Conservation (phyloP, 2,888 invertebrate species). For the Ichneumon xanthorius region DNA sequence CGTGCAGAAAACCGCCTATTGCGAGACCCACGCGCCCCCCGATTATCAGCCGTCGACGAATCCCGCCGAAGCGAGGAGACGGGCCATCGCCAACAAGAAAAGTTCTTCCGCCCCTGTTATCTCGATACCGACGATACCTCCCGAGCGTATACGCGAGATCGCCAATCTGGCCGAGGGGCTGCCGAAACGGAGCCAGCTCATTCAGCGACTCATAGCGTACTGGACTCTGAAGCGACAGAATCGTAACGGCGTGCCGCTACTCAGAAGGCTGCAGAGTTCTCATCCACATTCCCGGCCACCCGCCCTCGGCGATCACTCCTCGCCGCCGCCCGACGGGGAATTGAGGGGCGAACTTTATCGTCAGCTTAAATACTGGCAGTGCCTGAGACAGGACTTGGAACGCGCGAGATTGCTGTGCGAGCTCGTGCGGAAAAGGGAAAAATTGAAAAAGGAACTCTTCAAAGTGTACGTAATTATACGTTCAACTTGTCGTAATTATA, state of each 20-base stretch:
- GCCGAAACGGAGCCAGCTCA: slow-evolving; percentile 93
- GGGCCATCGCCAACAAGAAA: slow-evolving; percentile 88
- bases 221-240: slow-evolving; percentile 99
- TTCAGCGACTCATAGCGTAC: slow-evolving; percentile 96
- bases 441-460: slow-evolving; percentile 94
- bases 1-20: slow-evolving; percentile 98
- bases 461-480: slow-evolving; percentile 86
- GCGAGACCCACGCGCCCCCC: slow-evolving; percentile 96
- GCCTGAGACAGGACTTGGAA: slow-evolving; percentile 97
- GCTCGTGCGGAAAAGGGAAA: slow-evolving; percentile 97
- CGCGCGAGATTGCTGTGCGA: slow-evolving; percentile 96
- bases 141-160: slow-evolving; percentile 95
- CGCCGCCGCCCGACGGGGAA: slow-evolving; percentile 82
- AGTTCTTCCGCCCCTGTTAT: slow-evolving; percentile 96
- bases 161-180: slow-evolving; percentile 87
- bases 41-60: slow-evolving; percentile 84
- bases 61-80: slow-evolving; percentile 84
- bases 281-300: slow-evolving; percentile 82
- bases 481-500: no score
- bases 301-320: slow-evolving; percentile 77
- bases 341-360: slow-evolving; percentile 90
- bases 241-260: slow-evolving; percentile 97
- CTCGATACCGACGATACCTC: slow-evolving; percentile 96
- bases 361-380: slow-evolving; percentile 97
- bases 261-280: slow-evolving; percentile 92